Percentiles rank a stretch among this genome's conserved stretches.
These are phyloP conservation scores for Agapornis canus DNA, from an alignment of 2,797 vertebrate species.

Conservation along the genomic window DNA sequence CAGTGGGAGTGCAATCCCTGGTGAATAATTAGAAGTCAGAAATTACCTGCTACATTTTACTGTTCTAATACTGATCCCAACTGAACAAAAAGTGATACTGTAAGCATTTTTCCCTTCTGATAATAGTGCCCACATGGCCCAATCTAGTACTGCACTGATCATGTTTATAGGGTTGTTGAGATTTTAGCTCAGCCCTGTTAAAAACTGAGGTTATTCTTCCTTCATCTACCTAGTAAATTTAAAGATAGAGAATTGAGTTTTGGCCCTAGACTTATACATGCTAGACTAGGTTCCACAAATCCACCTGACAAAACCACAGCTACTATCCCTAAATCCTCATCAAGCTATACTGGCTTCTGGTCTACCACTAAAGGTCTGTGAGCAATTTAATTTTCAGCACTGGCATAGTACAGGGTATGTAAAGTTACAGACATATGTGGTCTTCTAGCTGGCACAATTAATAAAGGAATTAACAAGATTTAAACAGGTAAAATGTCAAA, in stretches of 20 bases:
- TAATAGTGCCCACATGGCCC: background rate
- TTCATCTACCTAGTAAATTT: slow-evolving; percentile 1
- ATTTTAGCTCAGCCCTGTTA: slow-evolving; percentile 39
- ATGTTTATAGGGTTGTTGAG: slow-evolving; percentile 34
- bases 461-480: background rate
- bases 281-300: background rate
- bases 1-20: background rate
- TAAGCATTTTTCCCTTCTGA: background rate
- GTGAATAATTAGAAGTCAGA: slow-evolving; percentile 59
- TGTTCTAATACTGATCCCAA: slow-evolving; percentile 19
- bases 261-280: background rate
- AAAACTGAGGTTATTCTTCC: slow-evolving; percentile 28
- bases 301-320: background rate
- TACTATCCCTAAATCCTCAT: background rate
- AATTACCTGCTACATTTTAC: slow-evolving; percentile 46
- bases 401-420: accelerated
- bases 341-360: background rate
- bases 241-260: background rate
- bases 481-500: background rate
- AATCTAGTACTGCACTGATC: background rate
- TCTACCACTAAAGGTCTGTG: background rate
- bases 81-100: slow-evolving; percentile 7
- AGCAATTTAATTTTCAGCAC: background rate
- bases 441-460: background rate
- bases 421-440: background rate